Evolutionary conservation across 2,797 vertebrate species (phyloP).

Genomic region (Argya squamiceps): DNA sequence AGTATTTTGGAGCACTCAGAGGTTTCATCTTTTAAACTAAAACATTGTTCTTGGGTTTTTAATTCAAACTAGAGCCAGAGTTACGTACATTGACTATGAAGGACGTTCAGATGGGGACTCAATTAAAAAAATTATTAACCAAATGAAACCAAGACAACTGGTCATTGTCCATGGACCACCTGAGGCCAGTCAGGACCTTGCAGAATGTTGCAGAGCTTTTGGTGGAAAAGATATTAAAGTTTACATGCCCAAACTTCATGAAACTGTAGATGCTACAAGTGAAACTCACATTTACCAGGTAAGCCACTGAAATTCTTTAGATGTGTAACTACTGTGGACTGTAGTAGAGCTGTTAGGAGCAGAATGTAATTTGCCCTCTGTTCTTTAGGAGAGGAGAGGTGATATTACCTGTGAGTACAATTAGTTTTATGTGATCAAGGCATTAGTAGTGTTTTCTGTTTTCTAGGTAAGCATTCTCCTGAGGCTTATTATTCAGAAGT

Average conservation of each 20-base stretch:
- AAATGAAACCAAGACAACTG: conserved; percentile 97
- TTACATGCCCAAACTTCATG: conserved; percentile 95
- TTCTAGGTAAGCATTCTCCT: neutral
- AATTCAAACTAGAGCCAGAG: conserved; percentile 83
- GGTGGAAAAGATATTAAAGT: conserved; percentile 98
- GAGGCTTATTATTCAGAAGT: neutral
- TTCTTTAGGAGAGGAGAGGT: neutral
- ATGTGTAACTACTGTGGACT: neutral
- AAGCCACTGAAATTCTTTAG: neutral
- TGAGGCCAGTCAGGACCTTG: conserved; percentile 93
- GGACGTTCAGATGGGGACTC: conserved; percentile 98
- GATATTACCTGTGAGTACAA: neutral
- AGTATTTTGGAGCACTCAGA: neutral
- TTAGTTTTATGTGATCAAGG: neutral
- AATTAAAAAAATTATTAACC: conserved; percentile 99
- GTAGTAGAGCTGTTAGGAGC: neutral
- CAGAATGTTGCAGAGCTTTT: conserved; percentile 95
- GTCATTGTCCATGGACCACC: conserved; percentile 93
- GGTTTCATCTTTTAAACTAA: neutral
- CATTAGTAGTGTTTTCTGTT: neutral
- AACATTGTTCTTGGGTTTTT: neutral
- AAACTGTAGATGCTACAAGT: conserved; percentile 95
- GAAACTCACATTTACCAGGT: conserved; percentile 99
- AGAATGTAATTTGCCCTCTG: neutral
- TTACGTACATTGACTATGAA: conserved; percentile 97